These are phyloP conservation scores for Aldabrachelys gigantea DNA, from an alignment of 2,113 vertebrate species.

Conservation along the genomic window DNA sequence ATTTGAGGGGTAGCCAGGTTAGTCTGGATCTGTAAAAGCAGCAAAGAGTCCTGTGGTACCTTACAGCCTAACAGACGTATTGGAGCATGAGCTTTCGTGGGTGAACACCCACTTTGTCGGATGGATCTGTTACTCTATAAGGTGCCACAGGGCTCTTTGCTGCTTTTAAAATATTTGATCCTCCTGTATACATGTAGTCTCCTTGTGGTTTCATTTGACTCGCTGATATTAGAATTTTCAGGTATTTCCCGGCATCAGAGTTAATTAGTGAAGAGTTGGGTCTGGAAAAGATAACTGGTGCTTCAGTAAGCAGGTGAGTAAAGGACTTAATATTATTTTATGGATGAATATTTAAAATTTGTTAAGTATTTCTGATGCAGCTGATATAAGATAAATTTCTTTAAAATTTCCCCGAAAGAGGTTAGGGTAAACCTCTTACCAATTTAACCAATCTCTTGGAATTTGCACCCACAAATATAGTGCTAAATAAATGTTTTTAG, in stretches of 20 bases:
- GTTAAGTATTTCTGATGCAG: conserved; percentile 39
- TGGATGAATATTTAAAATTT: conserved; percentile 39
- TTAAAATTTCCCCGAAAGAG: conserved; percentile 39
- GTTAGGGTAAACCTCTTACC: conserved; percentile 33
- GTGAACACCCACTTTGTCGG: no score
- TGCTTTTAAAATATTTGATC: neutral
- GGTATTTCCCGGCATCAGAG: neutral
- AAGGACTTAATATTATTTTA: conserved; percentile 18
- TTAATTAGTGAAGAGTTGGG: neutral
- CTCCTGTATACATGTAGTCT: neutral
- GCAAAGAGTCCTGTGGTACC: no score
- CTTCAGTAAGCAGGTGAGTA: neutral
- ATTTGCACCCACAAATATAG: conserved; percentile 55
- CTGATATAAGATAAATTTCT: conserved; percentile 58
- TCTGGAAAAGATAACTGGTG: neutral
- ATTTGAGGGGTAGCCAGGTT: neutral
- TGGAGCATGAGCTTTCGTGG: no score
- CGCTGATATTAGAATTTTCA: neutral
- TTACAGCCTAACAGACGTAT: no score
- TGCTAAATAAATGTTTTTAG: conserved; percentile 52
- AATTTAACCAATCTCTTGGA: conserved; percentile 56
- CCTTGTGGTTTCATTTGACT: neutral
- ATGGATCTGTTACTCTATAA: no score
- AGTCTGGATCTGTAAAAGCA: no score
- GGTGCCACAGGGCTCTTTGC: no score